These are phyloP conservation scores for Drosophila picticornis DNA, from an alignment of 2,888 invertebrate species.

Conservation along the genomic window DNA sequence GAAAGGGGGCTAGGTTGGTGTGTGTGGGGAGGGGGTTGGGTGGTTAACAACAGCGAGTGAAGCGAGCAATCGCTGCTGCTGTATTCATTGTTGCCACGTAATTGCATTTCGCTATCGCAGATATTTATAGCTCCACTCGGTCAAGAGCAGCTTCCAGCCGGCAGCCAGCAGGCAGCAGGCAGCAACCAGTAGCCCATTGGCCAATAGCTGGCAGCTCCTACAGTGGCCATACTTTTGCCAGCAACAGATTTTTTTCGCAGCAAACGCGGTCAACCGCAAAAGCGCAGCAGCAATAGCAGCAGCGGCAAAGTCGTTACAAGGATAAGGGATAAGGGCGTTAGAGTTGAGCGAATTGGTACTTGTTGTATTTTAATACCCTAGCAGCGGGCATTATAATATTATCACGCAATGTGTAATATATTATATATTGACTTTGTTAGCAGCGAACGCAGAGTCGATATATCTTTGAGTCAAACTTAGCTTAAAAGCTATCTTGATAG, in stretches of 20 bases:
- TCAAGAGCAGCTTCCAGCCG: slow-evolving; percentile 72
- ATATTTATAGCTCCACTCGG: slow-evolving; percentile 84
- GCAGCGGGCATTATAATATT: not conserved
- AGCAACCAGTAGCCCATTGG: slow-evolving; percentile 22
- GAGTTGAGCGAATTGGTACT: slow-evolving; percentile 59
- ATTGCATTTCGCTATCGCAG: slow-evolving; percentile 84
- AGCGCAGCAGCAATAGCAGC: slow-evolving; percentile 65
- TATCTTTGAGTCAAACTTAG: not conserved
- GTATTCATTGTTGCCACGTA: slow-evolving; percentile 84
- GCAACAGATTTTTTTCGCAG: slow-evolving; percentile 81
- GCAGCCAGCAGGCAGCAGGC: slow-evolving; percentile 4
- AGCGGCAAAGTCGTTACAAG: slow-evolving; percentile 72
- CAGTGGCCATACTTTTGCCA: slow-evolving; percentile 67
- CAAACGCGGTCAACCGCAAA: slow-evolving; percentile 83
- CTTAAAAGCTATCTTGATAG: not conserved
- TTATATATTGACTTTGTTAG: not conserved
- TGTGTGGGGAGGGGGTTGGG: not conserved
- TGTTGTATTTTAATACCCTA: slow-evolving; percentile 1
- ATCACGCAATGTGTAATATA: not conserved
- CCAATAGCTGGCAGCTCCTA: slow-evolving; percentile 41
- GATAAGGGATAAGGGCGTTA: slow-evolving; percentile 78
- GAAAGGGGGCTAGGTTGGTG: not conserved
- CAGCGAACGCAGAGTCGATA: not conserved
- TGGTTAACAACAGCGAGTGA: slow-evolving; percentile 47
- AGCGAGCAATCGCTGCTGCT: slow-evolving; percentile 76